These are phyloP conservation scores for Ellobius talpinus DNA, from an alignment of 2,113 vertebrate species.

Conservation along the genomic window DNA sequence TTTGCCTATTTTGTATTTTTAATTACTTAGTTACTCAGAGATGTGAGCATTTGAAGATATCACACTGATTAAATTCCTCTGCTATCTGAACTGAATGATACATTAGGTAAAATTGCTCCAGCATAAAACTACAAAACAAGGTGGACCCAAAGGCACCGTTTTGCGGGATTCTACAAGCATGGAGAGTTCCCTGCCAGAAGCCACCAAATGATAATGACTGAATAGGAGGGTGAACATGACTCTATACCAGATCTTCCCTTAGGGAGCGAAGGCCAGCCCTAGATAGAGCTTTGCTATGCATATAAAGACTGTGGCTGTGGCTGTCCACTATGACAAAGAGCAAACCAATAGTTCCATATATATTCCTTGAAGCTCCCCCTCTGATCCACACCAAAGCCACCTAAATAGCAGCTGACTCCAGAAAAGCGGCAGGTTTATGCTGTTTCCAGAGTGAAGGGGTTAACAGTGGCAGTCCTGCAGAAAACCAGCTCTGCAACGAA, in stretches of 20 bases:
- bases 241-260: not conserved
- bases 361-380: not conserved
- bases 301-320: not conserved
- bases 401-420: not conserved
- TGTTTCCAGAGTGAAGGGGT: not conserved
- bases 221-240: not conserved
- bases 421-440: not conserved
- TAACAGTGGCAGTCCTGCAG: not conserved
- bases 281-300: not conserved
- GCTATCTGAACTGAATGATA: not conserved
- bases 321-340: not conserved
- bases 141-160: not conserved
- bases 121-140: constrained; percentile 51
- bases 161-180: not conserved
- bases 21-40: constrained; percentile 55
- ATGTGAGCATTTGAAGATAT: constrained; percentile 46
- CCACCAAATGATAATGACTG: not conserved
- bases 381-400: not conserved
- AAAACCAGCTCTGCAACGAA: not conserved
- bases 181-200: not conserved
- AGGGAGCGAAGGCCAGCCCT: not conserved
- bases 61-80: constrained; percentile 39
- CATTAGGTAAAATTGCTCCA: constrained; percentile 24
- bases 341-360: not conserved
- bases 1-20: constrained; percentile 18